A percentile compares a stretch with the other conserved stretches of the same genome.
These are phyloP conservation scores for Tupiocoris notatus DNA, from an alignment of 2,888 invertebrate species.

Conservation along the genomic window DNA sequence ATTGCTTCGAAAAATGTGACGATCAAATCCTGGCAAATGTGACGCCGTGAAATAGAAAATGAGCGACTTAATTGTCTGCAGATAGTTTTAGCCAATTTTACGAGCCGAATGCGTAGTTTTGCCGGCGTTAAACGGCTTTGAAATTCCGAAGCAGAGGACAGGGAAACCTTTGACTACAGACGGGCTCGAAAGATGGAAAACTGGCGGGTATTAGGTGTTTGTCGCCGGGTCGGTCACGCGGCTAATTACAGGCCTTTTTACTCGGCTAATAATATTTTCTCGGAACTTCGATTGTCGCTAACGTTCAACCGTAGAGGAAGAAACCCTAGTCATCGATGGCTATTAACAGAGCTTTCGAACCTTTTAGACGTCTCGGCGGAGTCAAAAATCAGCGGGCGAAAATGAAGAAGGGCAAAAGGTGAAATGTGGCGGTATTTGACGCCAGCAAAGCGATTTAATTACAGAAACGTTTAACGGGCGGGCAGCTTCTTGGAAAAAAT, in stretches of 20 bases:
- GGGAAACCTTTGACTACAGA: not conserved
- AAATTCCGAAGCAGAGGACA: not conserved
- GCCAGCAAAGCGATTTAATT: not conserved
- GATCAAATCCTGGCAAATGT: not conserved
- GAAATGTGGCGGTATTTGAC: not conserved
- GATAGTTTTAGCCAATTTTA: not conserved
- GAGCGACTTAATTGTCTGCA: not conserved
- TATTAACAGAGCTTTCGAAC: not conserved
- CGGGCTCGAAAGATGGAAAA: not conserved
- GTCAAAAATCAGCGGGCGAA: not conserved
- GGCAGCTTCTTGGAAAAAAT: not conserved
- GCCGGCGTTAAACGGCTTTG: not conserved
- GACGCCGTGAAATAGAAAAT: not conserved
- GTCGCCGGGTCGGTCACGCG: not conserved
- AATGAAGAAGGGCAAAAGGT: not conserved
- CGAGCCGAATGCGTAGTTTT: not conserved
- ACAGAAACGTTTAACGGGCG: not conserved
- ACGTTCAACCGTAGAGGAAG: not conserved
- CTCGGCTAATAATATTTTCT: conserved; percentile 27
- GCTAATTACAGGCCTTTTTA: not conserved
- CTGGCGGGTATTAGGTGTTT: not conserved
- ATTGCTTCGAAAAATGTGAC: not conserved
- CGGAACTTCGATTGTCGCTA: conserved; percentile 31
- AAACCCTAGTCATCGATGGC: not conserved
- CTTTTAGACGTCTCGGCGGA: not conserved